Evolutionary conservation across 2,888 invertebrate genomes (phyloP).

Genomic region (Drosophila colorata): DNA sequence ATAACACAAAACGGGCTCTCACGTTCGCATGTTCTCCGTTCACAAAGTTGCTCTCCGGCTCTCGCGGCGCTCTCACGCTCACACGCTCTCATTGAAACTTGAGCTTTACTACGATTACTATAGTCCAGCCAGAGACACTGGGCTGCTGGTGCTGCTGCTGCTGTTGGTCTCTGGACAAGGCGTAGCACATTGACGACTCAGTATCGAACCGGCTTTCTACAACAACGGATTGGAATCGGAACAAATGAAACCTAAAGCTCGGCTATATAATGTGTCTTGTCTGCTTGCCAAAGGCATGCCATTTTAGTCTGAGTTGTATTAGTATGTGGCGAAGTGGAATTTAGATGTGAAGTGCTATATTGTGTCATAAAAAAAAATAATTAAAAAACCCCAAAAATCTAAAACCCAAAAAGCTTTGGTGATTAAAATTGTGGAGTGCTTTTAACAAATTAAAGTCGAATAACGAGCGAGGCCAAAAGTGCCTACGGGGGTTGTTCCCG

Average conservation of each 20-base stretch:
- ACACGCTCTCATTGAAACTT: constrained; percentile 43
- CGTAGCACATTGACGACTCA: constrained; percentile 75
- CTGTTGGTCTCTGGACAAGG: constrained; percentile 67
- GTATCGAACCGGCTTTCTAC: constrained; percentile 86
- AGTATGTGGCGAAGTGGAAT: constrained; percentile 46
- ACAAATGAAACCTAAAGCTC: constrained; percentile 55
- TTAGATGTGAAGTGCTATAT: constrained; percentile 24
- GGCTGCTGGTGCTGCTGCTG: constrained; percentile 48
- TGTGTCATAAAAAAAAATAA: constrained; percentile 35
- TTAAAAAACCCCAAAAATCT: constrained; percentile 28
- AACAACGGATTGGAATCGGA: constrained; percentile 81
- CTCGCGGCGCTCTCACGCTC: constrained; percentile 44
- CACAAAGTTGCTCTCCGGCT: constrained; percentile 20
- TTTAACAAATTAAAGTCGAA: constrained; percentile 64
- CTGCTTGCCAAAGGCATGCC: constrained; percentile 54
- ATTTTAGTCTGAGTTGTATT: constrained; percentile 23
- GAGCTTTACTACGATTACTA: constrained; percentile 79
- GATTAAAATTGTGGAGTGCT: constrained; percentile 51
- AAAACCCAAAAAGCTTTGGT: constrained; percentile 52
- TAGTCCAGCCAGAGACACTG: constrained; percentile 36
- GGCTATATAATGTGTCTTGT: constrained; percentile 50
- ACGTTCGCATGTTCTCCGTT: constrained; percentile 13
- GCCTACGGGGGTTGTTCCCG: constrained; percentile 52
- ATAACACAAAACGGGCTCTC: constrained; percentile 44
- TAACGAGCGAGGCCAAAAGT: constrained; percentile 37